Evolutionary conservation across 1,140 invertebrate species (phyloP).

Genomic region (Dreissena polymorpha): DNA sequence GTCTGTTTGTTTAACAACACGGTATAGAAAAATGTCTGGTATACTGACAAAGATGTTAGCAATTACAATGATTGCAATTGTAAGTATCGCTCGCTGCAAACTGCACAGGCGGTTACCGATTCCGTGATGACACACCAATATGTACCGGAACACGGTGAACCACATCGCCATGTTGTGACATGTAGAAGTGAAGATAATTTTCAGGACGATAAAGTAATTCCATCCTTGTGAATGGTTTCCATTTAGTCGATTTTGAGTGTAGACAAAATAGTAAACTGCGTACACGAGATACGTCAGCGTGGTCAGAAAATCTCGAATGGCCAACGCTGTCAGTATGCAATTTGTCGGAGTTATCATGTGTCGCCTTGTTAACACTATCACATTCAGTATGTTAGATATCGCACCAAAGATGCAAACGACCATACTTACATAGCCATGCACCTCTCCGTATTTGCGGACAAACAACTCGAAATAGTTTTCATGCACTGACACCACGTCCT

Average conservation of each 20-base stretch:
- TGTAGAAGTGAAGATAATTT: conserved; percentile 86
- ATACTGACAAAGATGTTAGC: conserved; percentile 88
- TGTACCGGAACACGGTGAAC: conserved; percentile 95
- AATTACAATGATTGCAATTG: conserved; percentile 87
- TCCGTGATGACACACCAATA: conserved; percentile 90
- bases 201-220: conserved; percentile 74
- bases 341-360: conserved; percentile 91
- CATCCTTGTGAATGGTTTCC: conserved; percentile 64
- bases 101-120: conserved; percentile 87
- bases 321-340: conserved; percentile 90
- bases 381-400: conserved; percentile 92
- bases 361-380: conserved; percentile 92
- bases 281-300: conserved; percentile 94
- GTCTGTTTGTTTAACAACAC: conserved; percentile 53
- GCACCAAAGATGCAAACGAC: conserved; percentile 92
- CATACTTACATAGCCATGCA: conserved; percentile 86
- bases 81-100: conserved; percentile 86
- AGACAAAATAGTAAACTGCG: conserved; percentile 83
- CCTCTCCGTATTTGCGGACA: too few relatives aligned
- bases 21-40: conserved; percentile 84
- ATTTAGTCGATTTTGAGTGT: conserved; percentile 51
- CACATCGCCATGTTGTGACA: conserved; percentile 96
- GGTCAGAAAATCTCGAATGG: conserved; percentile 91
- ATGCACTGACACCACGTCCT: too few relatives aligned
- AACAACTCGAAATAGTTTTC: too few relatives aligned